Conservation (phyloP, 2,888 invertebrate genomes). For the Hybos culiciformis region DNA sequence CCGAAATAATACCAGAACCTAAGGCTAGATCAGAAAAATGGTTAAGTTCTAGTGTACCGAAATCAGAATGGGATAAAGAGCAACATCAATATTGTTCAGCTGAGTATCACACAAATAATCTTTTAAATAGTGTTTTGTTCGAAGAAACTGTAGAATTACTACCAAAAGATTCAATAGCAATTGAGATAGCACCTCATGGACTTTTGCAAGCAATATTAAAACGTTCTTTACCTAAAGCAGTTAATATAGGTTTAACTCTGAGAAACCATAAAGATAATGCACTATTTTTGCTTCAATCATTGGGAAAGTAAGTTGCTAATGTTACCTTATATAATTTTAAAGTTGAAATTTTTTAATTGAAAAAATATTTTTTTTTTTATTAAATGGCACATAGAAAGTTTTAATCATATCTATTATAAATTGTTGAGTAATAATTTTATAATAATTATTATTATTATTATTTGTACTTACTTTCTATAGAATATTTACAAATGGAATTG, state of each 20-base stretch:
- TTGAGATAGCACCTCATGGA: slow-evolving; percentile 55
- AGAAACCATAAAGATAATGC: slow-evolving; percentile 37
- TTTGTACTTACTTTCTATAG: slow-evolving; percentile 32
- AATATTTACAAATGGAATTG: slow-evolving; percentile 59
- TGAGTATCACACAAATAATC: slow-evolving; percentile 75
- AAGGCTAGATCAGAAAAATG: slow-evolving; percentile 58
- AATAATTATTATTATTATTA: not conserved
- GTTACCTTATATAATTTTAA: not conserved
- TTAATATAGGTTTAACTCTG: slow-evolving; percentile 45
- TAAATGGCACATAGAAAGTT: too few relatives aligned
- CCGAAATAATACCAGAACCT: slow-evolving; percentile 47
- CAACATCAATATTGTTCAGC: slow-evolving; percentile 52
- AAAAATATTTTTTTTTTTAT: too few relatives aligned
- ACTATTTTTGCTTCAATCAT: slow-evolving; percentile 26
- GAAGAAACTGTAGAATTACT: slow-evolving; percentile 47
- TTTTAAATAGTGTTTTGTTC: slow-evolving; percentile 45
- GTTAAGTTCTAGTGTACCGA: slow-evolving; percentile 70
- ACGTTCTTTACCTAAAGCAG: slow-evolving; percentile 39
- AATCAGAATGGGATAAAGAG: slow-evolving; percentile 50
- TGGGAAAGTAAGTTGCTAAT: slow-evolving; percentile 35
- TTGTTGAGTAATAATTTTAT: too few relatives aligned
- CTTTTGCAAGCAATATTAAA: slow-evolving; percentile 52
- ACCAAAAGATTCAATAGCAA: slow-evolving; percentile 45
- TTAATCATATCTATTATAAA: too few relatives aligned
- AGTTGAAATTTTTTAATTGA: not conserved